A percentile compares a stretch with the other conserved stretches of the same genome.
Conservation (phyloP, 1,140 invertebrate species). For the Euborellia annulipes region DNA sequence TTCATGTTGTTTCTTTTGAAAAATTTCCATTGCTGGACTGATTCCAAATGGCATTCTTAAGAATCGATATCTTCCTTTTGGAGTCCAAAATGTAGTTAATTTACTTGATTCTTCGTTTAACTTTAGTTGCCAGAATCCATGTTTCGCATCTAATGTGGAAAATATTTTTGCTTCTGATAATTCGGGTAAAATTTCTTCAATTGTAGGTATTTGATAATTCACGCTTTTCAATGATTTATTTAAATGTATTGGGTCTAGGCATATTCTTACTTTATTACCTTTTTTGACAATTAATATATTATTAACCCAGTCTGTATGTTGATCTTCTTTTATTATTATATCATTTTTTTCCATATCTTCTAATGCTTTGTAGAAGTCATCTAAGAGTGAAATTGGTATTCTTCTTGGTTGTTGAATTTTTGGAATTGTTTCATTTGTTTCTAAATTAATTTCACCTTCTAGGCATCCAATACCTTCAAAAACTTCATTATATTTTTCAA, state of each 20-base stretch:
- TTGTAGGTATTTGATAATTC: constrained; percentile 14
- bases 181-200: constrained; percentile 16
- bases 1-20: no score
- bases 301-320: no score
- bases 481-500: no score
- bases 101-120: constrained; percentile 14
- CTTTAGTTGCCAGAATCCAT: constrained; percentile 20
- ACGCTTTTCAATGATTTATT: constrained; percentile 21
- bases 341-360: no score
- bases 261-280: constrained; percentile 20
- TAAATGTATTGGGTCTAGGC: constrained; percentile 22
- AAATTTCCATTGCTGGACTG: constrained; percentile 12
- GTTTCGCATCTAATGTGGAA: constrained; percentile 19
- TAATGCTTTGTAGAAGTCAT: no score
- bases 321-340: no score
- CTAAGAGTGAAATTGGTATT: no score
- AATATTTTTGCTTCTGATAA: constrained; percentile 19
- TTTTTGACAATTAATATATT: no score
- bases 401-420: no score
- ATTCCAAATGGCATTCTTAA: constrained; percentile 10
- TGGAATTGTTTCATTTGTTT: no score
- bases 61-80: constrained; percentile 9
- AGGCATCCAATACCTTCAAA: no score
- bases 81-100: constrained; percentile 10
- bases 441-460: no score